These are phyloP conservation scores for Ascaphus truei DNA, from an alignment of 2,113 vertebrate species.

Conservation along the genomic window DNA sequence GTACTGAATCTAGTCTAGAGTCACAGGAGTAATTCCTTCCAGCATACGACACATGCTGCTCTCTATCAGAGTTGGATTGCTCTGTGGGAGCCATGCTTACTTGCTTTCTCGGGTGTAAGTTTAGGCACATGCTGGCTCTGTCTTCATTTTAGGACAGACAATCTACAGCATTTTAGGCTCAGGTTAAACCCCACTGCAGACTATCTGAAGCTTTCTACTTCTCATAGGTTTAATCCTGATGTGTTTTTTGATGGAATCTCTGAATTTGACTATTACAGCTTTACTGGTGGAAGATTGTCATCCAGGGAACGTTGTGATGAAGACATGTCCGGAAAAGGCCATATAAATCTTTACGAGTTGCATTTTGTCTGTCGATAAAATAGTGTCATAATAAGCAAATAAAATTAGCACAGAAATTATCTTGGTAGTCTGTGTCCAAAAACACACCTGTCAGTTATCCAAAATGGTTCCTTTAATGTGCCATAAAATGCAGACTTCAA, in stretches of 20 bases:
- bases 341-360: neutral
- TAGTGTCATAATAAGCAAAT: neutral
- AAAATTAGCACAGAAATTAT: neutral
- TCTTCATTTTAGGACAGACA: neutral
- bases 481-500: slow-evolving; percentile 25
- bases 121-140: slow-evolving; percentile 5
- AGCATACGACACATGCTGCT: slow-evolving; percentile 6
- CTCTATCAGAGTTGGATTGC: slow-evolving; percentile 5
- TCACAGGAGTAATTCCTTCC: slow-evolving; percentile 1
- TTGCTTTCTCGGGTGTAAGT: neutral
- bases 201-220: neutral
- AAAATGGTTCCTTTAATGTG: slow-evolving; percentile 26
- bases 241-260: neutral
- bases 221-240: neutral
- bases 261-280: neutral
- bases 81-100: slow-evolving; percentile 4
- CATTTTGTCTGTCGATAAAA: neutral
- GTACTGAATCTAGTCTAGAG: neutral
- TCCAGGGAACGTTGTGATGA: neutral
- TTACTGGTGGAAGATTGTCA: neutral
- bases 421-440: neutral
- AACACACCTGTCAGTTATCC: slow-evolving; percentile 28
- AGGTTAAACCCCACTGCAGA: neutral
- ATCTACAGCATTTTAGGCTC: neutral
- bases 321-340: neutral